Base-by-base conservation (phyloP, 2,888 invertebrate species). In the Hirtodrosophila histrioides region DNA sequence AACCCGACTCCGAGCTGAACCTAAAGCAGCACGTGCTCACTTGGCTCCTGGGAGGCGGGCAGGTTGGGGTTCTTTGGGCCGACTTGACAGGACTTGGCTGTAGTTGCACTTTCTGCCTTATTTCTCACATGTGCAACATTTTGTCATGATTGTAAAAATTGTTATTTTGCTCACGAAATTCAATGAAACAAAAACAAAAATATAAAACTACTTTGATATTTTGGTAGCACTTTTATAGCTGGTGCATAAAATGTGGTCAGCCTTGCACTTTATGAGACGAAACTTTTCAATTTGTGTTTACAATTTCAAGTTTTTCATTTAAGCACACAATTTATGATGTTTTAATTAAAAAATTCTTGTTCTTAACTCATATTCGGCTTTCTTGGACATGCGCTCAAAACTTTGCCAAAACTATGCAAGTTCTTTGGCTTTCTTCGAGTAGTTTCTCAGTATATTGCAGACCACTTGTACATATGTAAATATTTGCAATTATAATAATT, bases 401-500 rank as follows among this genome's bases (percentile, higher is more conserved):
- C 40, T 66, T 60, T 43, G 3, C 3, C 3, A 29, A 37, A 49
- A 29, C 35, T 37, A 24, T 36, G 9, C 23, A 17, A 31, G n/a
- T 6, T 55, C 3, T 8, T 11, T 35, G 24, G 7, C 31, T 41
- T 50, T 40, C 17, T 9, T 17, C 17, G 4, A 11, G 27, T 12
- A 36, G 23, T 37, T 48, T 55, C 7, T 4, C 8, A 12, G n/a
- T 36, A 12, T 35, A 10, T 12, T 10, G 35, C 31, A 7, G 11
- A 9, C 37, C 46, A 45, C 45, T 46, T 46, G 17, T 24, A 1
- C 37, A 29, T 37, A 62, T 63, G 76, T 43, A 75, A 75, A 75
- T 75, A 75, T 75, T 75, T 76, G 72, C 58, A 71, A 71, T 75
- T 75, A 75, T 63, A 67, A 71, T 75, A 75, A 75, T 75, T 75